These are phyloP conservation scores for Peromyscus polionotus DNA, from an alignment of 2,113 vertebrate species.

Conservation along the genomic window DNA sequence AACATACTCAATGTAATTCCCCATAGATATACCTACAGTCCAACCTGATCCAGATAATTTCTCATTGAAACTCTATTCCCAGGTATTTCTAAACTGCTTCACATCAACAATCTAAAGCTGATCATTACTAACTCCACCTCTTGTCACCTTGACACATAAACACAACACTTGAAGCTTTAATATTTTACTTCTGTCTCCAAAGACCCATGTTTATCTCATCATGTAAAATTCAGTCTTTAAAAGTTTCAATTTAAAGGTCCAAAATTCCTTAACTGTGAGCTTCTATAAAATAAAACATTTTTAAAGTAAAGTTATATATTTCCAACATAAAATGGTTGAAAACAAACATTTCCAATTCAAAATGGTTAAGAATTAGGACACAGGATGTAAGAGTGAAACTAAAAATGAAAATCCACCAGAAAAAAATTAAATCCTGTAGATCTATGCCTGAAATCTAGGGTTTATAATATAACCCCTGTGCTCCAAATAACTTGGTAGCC, in stretches of 20 bases:
- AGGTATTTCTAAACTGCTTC: not conserved
- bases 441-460: not conserved
- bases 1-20: not conserved
- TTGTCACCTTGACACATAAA: not conserved
- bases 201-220: not conserved
- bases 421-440: not conserved
- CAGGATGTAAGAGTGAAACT: not conserved
- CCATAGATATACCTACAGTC: not conserved
- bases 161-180: not conserved
- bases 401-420: not conserved
- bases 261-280: not conserved
- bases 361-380: not conserved
- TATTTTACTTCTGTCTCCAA: not conserved
- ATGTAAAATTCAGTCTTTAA: not conserved
- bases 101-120: not conserved
- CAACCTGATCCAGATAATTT: not conserved
- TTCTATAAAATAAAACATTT: not conserved
- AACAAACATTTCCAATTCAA: not conserved
- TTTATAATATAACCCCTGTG: not conserved
- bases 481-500: not conserved
- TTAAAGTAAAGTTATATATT: not conserved
- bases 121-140: not conserved
- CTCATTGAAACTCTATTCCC: not conserved
- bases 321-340: not conserved
- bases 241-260: not conserved